Conservation (phyloP, 2,797 vertebrate species). For the Mus minutoides region DNA sequence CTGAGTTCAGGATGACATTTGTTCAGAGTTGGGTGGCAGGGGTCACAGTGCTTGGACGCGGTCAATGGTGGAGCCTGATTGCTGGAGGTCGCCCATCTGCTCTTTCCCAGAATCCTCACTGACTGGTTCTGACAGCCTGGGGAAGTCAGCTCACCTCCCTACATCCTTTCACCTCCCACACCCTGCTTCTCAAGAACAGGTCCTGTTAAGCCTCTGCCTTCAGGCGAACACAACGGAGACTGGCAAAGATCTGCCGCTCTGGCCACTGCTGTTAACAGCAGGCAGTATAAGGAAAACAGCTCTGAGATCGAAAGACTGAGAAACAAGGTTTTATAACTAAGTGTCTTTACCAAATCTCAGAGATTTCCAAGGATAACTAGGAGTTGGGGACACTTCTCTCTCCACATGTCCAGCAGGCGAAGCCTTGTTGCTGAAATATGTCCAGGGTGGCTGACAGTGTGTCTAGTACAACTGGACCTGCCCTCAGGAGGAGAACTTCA, state of each 20-base stretch:
- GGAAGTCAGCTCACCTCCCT: background rate
- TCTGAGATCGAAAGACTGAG: background rate
- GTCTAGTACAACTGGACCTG: too few species aligned
- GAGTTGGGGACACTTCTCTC: background rate
- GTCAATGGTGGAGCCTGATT: background rate
- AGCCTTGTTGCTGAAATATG: background rate
- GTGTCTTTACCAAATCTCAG: slow-evolving; percentile 17
- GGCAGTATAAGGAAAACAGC: background rate
- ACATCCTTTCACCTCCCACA: background rate
- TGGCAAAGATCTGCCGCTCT: background rate
- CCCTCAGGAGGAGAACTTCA: background rate
- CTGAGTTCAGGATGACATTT: background rate
- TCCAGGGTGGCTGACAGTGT: background rate
- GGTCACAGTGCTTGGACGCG: background rate
- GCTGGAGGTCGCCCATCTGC: background rate
- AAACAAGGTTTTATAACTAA: background rate
- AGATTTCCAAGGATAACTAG: background rate
- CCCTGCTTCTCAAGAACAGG: background rate
- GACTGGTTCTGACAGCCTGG: background rate
- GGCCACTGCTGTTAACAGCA: background rate
- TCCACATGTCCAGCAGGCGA: background rate
- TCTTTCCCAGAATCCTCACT: background rate
- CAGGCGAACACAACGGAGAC: background rate
- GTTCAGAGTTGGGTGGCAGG: background rate
- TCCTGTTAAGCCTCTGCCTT: background rate